A percentile compares a stretch with the other conserved stretches of the same genome.
Evolutionary conservation across 2,888 invertebrate genomes (phyloP).

Genomic region (Eurytoma californica): DNA sequence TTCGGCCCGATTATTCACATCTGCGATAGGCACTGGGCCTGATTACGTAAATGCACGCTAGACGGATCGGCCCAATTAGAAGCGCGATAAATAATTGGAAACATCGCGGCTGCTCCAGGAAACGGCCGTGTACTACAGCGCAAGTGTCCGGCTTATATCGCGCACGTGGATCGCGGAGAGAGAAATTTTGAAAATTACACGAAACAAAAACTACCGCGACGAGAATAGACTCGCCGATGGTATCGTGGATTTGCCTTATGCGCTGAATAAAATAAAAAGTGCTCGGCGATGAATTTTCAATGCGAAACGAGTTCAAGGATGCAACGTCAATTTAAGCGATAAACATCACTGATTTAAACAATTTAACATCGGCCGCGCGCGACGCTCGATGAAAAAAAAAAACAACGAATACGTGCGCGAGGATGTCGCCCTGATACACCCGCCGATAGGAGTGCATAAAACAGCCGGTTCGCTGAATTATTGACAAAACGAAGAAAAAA

Average conservation of each 20-base stretch:
- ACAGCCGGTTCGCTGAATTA: background rate
- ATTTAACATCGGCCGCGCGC: constrained; percentile 18
- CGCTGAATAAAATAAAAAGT: background rate
- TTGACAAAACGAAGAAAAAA: background rate
- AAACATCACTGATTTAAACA: constrained; percentile 46
- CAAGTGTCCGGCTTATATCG: background rate
- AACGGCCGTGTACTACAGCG: background rate
- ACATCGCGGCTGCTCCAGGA: background rate
- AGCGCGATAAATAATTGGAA: constrained; percentile 35
- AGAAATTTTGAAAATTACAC: background rate
- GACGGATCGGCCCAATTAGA: constrained; percentile 39
- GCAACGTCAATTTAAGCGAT: constrained; percentile 44
- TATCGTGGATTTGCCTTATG: background rate
- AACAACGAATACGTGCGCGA: no score
- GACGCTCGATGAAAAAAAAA: constrained; percentile 12
- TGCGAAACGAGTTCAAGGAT: constrained; percentile 50
- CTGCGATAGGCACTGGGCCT: no score
- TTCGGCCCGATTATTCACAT: background rate
- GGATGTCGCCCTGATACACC: no score
- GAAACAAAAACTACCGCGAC: background rate
- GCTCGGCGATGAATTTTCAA: constrained; percentile 18
- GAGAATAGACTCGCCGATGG: constrained; percentile 19
- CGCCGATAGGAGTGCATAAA: background rate
- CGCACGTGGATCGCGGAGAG: background rate
- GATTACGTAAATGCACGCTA: background rate